phyloP scores from a whole-genome alignment of 2,113 vertebrate species.

The Erythrolamprus reginae region DNA sequence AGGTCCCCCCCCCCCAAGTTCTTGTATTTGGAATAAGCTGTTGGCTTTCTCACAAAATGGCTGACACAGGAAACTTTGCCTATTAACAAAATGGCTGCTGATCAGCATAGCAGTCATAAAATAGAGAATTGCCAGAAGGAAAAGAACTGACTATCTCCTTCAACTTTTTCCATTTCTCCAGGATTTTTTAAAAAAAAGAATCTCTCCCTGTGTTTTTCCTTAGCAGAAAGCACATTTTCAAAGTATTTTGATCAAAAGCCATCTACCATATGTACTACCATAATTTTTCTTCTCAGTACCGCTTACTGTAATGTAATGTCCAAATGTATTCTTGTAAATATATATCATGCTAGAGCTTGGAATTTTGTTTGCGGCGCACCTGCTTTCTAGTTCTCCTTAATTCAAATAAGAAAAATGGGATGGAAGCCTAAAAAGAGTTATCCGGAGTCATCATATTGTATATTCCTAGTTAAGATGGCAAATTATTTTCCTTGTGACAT shows the following conservation, averaged over 20 bases:
- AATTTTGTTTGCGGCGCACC: background rate
- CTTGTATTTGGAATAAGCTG: background rate
- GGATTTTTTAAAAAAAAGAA: background rate
- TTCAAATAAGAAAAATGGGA: background rate
- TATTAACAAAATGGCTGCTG: background rate
- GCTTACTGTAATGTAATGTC: background rate
- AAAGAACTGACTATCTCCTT: background rate
- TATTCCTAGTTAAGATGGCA: background rate
- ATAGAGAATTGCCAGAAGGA: background rate
- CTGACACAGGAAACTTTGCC: background rate
- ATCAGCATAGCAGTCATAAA: background rate
- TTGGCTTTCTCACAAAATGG: background rate
- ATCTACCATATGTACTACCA: background rate
- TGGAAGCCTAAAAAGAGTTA: background rate
- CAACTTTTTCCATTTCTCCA: background rate
- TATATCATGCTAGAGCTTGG: background rate
- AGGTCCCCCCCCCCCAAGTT: too few relatives aligned
- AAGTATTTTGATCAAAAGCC: background rate
- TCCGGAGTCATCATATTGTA: background rate
- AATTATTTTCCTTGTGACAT: background rate
- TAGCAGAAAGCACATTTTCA: background rate
- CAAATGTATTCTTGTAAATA: background rate
- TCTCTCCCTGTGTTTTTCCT: background rate
- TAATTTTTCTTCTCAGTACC: background rate
- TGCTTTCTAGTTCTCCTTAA: background rate